Percentiles rank a stretch among this genome's conserved stretches.
Conservation (phyloP, 2,113 vertebrate genomes). For the Dasyprocta punctata region DNA sequence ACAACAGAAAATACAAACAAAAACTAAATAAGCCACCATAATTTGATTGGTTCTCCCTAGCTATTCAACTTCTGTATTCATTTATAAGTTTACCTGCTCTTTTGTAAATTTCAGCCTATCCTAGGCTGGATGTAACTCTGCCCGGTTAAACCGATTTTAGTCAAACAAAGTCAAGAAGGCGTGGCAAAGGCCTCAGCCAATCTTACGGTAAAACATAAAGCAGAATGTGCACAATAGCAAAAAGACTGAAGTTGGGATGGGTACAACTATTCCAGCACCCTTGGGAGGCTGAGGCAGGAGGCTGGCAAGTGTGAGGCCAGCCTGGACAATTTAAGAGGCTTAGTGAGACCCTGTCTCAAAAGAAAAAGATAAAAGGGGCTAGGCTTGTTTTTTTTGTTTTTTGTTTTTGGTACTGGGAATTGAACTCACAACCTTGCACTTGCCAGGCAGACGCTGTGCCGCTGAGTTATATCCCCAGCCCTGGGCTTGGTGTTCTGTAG, state of each 20-base stretch:
- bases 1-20: not conserved
- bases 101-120: not conserved
- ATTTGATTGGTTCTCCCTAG: not conserved
- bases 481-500: not conserved
- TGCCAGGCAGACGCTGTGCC: too few relatives aligned
- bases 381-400: not conserved
- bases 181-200: not conserved
- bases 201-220: not conserved
- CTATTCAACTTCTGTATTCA: not conserved
- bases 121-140: not conserved
- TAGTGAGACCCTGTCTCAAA: not conserved
- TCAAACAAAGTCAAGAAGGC: not conserved
- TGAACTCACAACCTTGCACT: too few relatives aligned
- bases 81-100: not conserved
- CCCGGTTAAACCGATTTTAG: not conserved
- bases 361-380: not conserved
- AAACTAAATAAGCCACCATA: not conserved
- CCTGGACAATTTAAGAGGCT: not conserved
- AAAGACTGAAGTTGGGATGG: not conserved
- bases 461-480: too few relatives aligned
- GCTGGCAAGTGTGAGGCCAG: not conserved
- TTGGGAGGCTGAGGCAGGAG: not conserved
- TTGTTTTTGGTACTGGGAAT: too few relatives aligned
- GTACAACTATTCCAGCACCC: not conserved
- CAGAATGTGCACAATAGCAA: not conserved